These are phyloP conservation scores for Erebia ligea DNA, from an alignment of 2,888 invertebrate species.

Conservation along the genomic window DNA sequence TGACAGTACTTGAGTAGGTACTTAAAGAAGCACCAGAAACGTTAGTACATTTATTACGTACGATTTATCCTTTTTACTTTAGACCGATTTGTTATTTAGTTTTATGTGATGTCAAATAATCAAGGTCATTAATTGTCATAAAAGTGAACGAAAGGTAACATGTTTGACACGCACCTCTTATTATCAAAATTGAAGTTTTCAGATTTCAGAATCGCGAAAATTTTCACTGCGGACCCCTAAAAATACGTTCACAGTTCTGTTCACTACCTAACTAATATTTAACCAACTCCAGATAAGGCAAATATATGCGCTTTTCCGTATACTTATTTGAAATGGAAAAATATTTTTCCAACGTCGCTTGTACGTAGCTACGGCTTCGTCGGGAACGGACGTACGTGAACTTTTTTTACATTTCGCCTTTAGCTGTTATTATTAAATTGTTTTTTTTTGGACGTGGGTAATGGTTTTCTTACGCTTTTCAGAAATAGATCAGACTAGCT, in stretches of 20 bases:
- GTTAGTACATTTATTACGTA: too few relatives aligned
- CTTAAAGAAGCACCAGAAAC: too few relatives aligned
- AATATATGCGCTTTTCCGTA: slow-evolving; percentile 75
- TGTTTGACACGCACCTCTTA: neutral
- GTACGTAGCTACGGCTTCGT: slow-evolving; percentile 48
- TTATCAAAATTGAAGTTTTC: neutral
- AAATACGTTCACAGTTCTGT: slow-evolving; percentile 51
- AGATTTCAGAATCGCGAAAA: neutral
- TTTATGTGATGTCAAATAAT: too few relatives aligned
- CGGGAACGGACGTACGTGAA: slow-evolving; percentile 20
- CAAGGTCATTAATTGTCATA: too few relatives aligned
- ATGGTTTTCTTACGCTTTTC: neutral
- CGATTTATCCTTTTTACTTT: too few relatives aligned
- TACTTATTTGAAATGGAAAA: slow-evolving; percentile 81
- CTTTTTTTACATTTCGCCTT: slow-evolving; percentile 13
- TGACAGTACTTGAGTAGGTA: too few relatives aligned
- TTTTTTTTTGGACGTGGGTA: neutral
- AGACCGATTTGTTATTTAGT: too few relatives aligned
- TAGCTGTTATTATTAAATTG: slow-evolving; percentile 6
- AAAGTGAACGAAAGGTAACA: too few relatives aligned
- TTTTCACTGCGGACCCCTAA: slow-evolving; percentile 13
- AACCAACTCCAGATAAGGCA: slow-evolving; percentile 77
- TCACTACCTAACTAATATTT: slow-evolving; percentile 74
- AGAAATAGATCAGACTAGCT: neutral
- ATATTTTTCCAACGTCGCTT: slow-evolving; percentile 73